Evolutionary conservation across 2,797 vertebrate genomes (phyloP).

Genomic region (Triplophysa bombifrons): DNA sequence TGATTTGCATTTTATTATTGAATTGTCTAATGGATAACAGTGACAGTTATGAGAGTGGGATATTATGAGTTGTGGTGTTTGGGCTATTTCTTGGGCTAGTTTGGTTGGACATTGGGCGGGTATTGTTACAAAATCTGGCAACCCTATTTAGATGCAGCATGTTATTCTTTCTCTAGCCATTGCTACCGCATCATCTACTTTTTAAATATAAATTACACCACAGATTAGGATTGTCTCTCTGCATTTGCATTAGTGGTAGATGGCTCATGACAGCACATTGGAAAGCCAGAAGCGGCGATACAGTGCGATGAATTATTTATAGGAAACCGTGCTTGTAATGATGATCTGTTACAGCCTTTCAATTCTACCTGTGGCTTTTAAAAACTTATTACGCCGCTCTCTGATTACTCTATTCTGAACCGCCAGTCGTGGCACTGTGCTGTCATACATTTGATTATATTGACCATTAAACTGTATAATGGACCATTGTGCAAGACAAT

Average conservation of each 20-base stretch:
- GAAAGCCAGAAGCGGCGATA: conserved; percentile 3
- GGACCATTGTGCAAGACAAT: background rate
- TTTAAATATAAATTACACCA: background rate
- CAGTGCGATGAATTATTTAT: conserved; percentile 48
- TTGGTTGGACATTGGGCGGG: too few relatives aligned
- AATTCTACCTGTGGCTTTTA: conserved; percentile 41
- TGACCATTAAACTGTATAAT: background rate
- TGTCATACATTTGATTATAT: background rate
- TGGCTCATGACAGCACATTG: background rate
- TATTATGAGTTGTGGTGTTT: too few relatives aligned
- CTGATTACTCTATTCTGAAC: background rate
- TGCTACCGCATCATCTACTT: background rate
- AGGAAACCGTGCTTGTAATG: conserved; percentile 15
- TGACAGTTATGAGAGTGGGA: too few relatives aligned
- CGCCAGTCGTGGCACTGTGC: background rate
- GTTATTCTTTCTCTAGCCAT: background rate
- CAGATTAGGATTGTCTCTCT: background rate
- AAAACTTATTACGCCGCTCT: background rate
- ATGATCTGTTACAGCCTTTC: conserved; percentile 18
- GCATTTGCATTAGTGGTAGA: background rate
- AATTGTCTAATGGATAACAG: too few relatives aligned
- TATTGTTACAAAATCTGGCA: too few relatives aligned
- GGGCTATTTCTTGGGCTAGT: too few relatives aligned
- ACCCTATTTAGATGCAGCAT: background rate
- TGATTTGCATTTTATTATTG: too few relatives aligned